Conservation (phyloP, 1,140 invertebrate species). For the Paralvinella palmiformis region DNA sequence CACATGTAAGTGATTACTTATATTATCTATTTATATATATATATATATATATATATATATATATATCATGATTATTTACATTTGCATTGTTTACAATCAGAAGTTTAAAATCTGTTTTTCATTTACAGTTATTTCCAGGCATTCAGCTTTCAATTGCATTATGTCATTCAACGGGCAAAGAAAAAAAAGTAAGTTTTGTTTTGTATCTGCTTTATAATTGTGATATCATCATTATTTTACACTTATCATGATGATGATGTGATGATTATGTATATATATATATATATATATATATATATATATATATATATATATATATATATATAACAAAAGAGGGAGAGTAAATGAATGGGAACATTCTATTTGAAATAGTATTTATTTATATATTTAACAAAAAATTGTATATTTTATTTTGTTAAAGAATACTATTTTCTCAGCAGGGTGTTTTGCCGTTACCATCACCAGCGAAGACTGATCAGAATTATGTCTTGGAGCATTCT, state of each 20-base stretch:
- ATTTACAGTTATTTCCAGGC: slow-evolving; percentile 74
- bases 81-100: no score
- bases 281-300: no score
- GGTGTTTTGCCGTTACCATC: background rate
- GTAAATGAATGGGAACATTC: no score
- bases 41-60: background rate
- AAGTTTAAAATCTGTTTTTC: background rate
- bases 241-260: no score
- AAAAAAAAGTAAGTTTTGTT: slow-evolving; percentile 33
- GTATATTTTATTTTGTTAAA: background rate
- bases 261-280: no score
- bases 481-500: slow-evolving; percentile 92
- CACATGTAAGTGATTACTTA: slow-evolving; percentile 68
- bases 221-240: no score
- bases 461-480: slow-evolving; percentile 67
- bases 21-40: background rate
- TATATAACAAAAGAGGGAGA: no score
- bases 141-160: slow-evolving; percentile 69
- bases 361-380: no score
- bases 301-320: no score
- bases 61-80: no score
- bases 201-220: no score
- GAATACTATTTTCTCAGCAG: background rate
- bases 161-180: slow-evolving; percentile 52
- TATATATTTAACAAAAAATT: no score